These are phyloP conservation scores for Drosophila bocqueti DNA, from an alignment of 1,140 invertebrate genomes.

Conservation along the genomic window DNA sequence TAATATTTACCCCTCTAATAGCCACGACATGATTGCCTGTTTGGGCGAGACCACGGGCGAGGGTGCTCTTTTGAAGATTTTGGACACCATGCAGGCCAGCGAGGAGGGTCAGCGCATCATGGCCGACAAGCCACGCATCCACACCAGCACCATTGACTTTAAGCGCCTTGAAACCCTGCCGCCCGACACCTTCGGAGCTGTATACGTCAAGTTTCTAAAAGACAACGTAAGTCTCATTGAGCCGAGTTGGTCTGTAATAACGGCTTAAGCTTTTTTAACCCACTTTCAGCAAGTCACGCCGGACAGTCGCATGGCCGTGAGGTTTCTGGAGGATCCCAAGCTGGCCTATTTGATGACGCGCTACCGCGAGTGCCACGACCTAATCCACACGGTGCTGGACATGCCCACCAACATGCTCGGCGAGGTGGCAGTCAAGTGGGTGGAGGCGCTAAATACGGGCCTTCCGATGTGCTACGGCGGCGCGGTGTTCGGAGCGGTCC, in stretches of 20 bases:
- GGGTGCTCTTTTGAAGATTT: constrained; percentile 89
- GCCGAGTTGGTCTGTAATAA: neutral
- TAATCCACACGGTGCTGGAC: constrained; percentile 94
- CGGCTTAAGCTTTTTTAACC: neutral
- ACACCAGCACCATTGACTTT: constrained; percentile 92
- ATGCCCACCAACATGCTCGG: constrained; percentile 99
- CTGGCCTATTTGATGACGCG: constrained; percentile 98
- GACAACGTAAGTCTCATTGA: constrained; percentile 88
- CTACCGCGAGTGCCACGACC: constrained; percentile 98
- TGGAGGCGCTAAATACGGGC: constrained; percentile 96
- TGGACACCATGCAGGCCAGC: constrained; percentile 86
- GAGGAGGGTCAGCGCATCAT: constrained; percentile 91
- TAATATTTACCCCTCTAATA: constrained; percentile 36
- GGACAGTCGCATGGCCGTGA: constrained; percentile 94
- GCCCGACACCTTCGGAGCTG: constrained; percentile 92
- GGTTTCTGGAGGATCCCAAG: constrained; percentile 96
- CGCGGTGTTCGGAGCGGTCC: constrained; percentile 93
- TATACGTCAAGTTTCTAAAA: constrained; percentile 93
- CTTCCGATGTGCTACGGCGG: constrained; percentile 96
- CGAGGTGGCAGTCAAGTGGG: constrained; percentile 97
- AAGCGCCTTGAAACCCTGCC: constrained; percentile 90
- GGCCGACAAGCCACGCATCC: constrained; percentile 93
- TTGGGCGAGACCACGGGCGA: constrained; percentile 95
- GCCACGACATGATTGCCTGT: constrained; percentile 97
- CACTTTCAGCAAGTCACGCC: constrained; percentile 93